Percentiles rank a stretch among this genome's conserved stretches.
Conservation (phyloP, 2,113 vertebrate species). For the Solenodon paradoxus region DNA sequence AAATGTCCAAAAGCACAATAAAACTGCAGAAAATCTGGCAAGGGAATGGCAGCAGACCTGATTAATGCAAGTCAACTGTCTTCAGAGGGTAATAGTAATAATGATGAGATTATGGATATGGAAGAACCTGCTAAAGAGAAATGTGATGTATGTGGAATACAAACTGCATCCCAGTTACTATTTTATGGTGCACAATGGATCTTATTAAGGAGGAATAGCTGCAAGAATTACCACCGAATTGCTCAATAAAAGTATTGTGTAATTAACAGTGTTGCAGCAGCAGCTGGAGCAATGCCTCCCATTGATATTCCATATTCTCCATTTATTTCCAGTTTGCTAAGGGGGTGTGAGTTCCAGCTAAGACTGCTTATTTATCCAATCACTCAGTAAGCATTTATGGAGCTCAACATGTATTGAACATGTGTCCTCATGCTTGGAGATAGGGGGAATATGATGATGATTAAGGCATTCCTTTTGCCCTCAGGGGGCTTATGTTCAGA, state of each 20-base stretch:
- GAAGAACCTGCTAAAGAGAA: conserved; percentile 86
- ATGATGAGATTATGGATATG: conserved; percentile 88
- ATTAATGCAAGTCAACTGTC: conserved; percentile 87
- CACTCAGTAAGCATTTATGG: background rate
- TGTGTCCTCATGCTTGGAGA: background rate
- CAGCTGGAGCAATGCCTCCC: conserved; percentile 82
- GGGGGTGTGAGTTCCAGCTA: conserved; percentile 59
- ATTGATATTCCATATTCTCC: conserved; percentile 80
- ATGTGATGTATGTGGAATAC: conserved; percentile 84
- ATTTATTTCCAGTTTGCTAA: conserved; percentile 81
- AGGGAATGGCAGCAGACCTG: conserved; percentile 86
- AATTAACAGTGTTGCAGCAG: conserved; percentile 85
- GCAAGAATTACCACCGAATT: conserved; percentile 85
- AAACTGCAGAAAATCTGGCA: conserved; percentile 87
- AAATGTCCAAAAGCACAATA: conserved; percentile 90
- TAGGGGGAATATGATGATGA: background rate
- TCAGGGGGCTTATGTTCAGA: conserved; percentile 26
- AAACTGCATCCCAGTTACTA: conserved; percentile 86
- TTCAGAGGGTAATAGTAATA: conserved; percentile 88
- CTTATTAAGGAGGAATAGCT: conserved; percentile 87
- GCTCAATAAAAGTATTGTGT: conserved; percentile 87
- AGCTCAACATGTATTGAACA: background rate
- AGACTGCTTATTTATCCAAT: conserved; percentile 25
- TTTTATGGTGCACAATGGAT: conserved; percentile 89
- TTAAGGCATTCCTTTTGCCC: background rate